A percentile compares a stretch with the other conserved stretches of the same genome.
These are phyloP conservation scores for Burhinus oedicnemus DNA, from an alignment of 2,113 vertebrate genomes.

Conservation along the genomic window DNA sequence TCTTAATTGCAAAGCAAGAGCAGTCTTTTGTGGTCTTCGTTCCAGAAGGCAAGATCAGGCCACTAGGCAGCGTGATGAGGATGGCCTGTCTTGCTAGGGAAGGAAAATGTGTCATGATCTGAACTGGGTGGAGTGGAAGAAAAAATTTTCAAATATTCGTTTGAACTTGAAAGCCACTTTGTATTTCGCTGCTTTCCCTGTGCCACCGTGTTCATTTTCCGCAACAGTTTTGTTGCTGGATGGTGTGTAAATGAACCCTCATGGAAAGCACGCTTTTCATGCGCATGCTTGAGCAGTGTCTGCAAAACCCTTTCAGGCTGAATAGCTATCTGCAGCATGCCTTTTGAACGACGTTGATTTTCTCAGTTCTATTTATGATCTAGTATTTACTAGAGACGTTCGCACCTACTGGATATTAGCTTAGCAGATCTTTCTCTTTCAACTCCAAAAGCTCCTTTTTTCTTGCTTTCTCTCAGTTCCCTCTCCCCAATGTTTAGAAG, in stretches of 20 bases:
- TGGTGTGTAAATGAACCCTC: background rate
- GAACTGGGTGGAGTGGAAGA: background rate
- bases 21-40: background rate
- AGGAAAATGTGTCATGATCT: background rate
- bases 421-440: slow-evolving; percentile 32
- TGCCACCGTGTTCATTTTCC: background rate
- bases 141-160: background rate
- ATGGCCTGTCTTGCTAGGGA: background rate
- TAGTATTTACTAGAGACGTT: slow-evolving; percentile 47
- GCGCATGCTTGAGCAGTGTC: background rate
- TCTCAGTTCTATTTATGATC: slow-evolving; percentile 16
- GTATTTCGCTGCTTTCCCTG: background rate
- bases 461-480: background rate
- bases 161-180: background rate
- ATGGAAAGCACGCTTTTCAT: fast-evolving
- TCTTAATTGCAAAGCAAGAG: background rate
- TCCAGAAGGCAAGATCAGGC: background rate
- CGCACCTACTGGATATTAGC: slow-evolving; percentile 2
- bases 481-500: slow-evolving; percentile 8
- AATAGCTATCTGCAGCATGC: background rate
- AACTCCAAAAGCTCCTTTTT: slow-evolving; percentile 20
- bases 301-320: background rate
- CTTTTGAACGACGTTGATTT: background rate
- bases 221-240: fast-evolving
- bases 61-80: fast-evolving